phyloP scores from a whole-genome alignment of 2,888 invertebrate species.

The Glyphotaelius pellucidus region DNA sequence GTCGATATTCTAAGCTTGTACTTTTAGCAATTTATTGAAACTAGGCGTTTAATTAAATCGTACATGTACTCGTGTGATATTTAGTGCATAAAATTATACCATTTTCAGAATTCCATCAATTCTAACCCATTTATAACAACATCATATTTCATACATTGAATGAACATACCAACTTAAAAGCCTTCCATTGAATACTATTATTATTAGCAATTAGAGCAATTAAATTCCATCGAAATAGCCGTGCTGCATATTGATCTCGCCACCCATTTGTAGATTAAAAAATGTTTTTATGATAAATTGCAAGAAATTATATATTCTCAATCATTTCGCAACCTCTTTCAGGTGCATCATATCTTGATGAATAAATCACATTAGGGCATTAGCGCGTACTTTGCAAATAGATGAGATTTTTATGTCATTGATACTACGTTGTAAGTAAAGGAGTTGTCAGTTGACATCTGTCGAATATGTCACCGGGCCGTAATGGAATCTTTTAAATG shows the following conservation, averaged over 20 bases:
- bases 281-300: neutral
- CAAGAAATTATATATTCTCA: neutral
- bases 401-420: neutral
- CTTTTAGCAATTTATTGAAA: neutral
- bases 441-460: neutral
- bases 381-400: neutral
- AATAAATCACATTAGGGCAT: neutral
- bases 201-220: neutral
- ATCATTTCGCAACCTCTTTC: neutral
- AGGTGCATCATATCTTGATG: neutral
- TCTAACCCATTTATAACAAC: neutral
- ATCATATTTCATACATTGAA: neutral
- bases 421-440: neutral
- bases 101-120: neutral
- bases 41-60: neutral
- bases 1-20: neutral
- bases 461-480: neutral
- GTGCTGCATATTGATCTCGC: neutral
- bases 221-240: neutral
- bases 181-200: neutral
- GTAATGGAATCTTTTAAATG: neutral
- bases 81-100: neutral
- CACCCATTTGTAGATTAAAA: neutral
- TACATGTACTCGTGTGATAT: neutral
- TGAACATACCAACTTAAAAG: neutral